A percentile compares a stretch with the other conserved stretches of the same genome.
These are phyloP conservation scores for Oligia latruncula DNA, from an alignment of 2,888 invertebrate genomes.

Conservation along the genomic window DNA sequence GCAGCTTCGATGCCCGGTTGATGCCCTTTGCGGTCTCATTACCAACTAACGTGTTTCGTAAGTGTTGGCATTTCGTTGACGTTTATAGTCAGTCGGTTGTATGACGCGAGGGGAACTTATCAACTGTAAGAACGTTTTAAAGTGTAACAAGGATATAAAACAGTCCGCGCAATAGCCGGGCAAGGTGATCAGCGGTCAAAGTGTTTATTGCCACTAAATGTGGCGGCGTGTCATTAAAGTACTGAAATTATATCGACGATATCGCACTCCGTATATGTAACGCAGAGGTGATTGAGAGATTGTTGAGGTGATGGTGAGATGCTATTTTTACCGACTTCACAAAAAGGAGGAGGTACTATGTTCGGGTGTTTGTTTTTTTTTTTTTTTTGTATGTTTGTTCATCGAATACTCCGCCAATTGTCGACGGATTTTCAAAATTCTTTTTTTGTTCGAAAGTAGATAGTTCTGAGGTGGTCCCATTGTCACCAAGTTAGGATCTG, in stretches of 20 bases:
- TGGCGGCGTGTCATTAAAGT: conserved; percentile 39
- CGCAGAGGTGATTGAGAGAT: neutral
- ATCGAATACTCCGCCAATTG: no score
- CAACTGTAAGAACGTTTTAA: conserved; percentile 27
- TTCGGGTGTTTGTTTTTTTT: no score
- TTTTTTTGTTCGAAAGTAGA: no score
- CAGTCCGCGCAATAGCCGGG: conserved; percentile 23
- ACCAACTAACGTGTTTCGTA: conserved; percentile 49
- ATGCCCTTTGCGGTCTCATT: conserved; percentile 63
- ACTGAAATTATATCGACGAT: conserved; percentile 41
- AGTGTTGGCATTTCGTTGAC: conserved; percentile 36
- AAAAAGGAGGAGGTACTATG: no score
- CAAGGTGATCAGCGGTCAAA: conserved; percentile 14
- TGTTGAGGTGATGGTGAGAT: neutral
- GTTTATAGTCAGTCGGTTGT: conserved; percentile 17
- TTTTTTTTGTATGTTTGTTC: no score
- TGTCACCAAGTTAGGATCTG: no score
- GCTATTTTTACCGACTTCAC: no score
- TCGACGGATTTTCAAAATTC: no score
- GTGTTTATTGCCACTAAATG: conserved; percentile 53
- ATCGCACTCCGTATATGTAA: neutral
- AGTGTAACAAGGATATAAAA: conserved; percentile 36
- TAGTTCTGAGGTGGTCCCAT: no score
- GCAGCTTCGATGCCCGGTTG: conserved; percentile 54
- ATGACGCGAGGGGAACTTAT: conserved; percentile 8